Evolutionary conservation across 2,888 invertebrate species (phyloP), one percentile per base, ranked within the genome.

Genomic region (Pycnomerus fuliginosus): DNA sequence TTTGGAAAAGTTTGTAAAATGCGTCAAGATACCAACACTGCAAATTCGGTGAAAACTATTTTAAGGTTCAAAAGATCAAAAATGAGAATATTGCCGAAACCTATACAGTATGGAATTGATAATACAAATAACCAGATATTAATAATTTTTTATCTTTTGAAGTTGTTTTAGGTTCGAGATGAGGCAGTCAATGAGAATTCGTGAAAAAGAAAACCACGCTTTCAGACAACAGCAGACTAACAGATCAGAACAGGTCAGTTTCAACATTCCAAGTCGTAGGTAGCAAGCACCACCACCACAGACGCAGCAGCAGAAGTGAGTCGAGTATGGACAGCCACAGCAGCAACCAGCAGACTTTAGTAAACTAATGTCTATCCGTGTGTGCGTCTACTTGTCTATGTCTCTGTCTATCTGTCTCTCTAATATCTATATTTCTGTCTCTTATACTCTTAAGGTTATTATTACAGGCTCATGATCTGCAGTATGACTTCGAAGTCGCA

Each of bases 311-410:
- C 29, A 11, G 3, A 8, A 29, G 13, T 14, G 13, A 29, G 11
- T 12, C 7, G 8, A 29, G 14, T 11, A 29, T 4, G 5, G 13
- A 12, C 5, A 29, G 14, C 29, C 7, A 11, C 5, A 12, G 12
- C 29, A 29, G 29, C 29, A 29, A 29, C 29, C 29, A 29, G 29
- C 12, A 29, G 12, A 29, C 29, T 29, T 29, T 29, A 24, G 24
- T 24, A 24, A 24, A 24, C 11, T 24, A 24, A n/a, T 24, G 24
- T 8, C 24, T 24, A 11, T 24, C 24, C 24, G 24, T 24, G 24
- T 24, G 11, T 24, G 24, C 24, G 24, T 24, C 24, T 24, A 11
- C 11, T 24, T 24, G 24, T 24, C 24, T 24, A 24, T 24, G 3
- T 24, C 24, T 24, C 8, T 24, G 24, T 24, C 24, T 8, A 24